These are phyloP conservation scores for Siphonodentalium dalli DNA, from an alignment of 2,888 invertebrate species.

Conservation along the genomic window DNA sequence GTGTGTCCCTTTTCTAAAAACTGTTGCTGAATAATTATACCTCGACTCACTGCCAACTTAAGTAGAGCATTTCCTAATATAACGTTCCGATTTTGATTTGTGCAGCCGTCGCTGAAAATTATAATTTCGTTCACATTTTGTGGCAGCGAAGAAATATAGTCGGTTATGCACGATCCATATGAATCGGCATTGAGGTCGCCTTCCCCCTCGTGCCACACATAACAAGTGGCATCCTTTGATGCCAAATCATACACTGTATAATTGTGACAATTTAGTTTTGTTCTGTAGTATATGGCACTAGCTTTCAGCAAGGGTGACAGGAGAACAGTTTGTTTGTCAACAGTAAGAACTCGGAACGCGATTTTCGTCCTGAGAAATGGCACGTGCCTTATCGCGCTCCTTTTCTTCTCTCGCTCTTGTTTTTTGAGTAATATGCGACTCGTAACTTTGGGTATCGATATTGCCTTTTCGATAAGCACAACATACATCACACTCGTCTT, in stretches of 20 bases:
- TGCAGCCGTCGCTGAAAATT: constrained; percentile 32
- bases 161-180: constrained; percentile 17
- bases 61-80: constrained; percentile 23
- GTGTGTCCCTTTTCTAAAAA: constrained; percentile 29
- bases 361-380: too few species aligned
- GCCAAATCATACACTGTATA: constrained; percentile 25
- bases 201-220: constrained; percentile 32
- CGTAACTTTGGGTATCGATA: constrained; percentile 23
- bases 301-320: constrained; percentile 27
- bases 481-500: constrained; percentile 30
- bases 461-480: constrained; percentile 19
- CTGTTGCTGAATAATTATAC: constrained; percentile 25
- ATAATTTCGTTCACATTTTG: constrained; percentile 10
- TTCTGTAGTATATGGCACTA: constrained; percentile 31
- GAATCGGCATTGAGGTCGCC: constrained; percentile 22
- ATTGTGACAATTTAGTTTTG: constrained; percentile 27
- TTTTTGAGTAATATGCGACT: constrained; percentile 20
- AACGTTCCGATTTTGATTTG: constrained; percentile 31
- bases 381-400: too few species aligned
- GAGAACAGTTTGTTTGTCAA: constrained; percentile 29
- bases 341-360: constrained; percentile 2
- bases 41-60: constrained; percentile 5
- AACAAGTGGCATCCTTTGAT: constrained; percentile 16
- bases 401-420: too few species aligned
- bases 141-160: constrained; percentile 9